These are phyloP conservation scores for Nautilus pompilius DNA, from an alignment of 1,140 invertebrate species.

Conservation along the genomic window DNA sequence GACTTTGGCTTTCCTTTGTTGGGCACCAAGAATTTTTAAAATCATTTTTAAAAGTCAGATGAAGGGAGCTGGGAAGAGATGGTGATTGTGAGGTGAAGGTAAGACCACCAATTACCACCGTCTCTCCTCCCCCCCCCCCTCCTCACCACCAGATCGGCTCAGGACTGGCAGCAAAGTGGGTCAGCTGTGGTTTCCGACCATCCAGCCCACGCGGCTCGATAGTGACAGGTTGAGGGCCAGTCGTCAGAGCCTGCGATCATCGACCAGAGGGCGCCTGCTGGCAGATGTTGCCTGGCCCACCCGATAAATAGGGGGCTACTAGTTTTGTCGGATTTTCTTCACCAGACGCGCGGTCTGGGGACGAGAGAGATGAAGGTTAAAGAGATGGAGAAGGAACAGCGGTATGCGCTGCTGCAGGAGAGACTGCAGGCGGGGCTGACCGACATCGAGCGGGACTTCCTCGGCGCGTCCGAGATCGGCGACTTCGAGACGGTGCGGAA, in stretches of 20 bases:
- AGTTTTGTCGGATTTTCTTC: background rate
- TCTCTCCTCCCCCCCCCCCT: too few species aligned
- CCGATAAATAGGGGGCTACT: background rate
- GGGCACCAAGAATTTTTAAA: too few species aligned
- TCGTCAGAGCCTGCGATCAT: background rate
- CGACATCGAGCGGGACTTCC: conserved; percentile 26
- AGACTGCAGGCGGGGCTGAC: conserved; percentile 24
- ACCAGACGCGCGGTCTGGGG: background rate
- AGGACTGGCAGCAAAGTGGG: too few species aligned
- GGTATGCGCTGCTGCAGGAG: conserved; percentile 17
- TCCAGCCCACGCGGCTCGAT: too few species aligned
- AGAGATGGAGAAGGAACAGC: conserved; percentile 11
- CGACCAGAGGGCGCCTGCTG: background rate
- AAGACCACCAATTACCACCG: too few species aligned
- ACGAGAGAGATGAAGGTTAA: conserved; percentile 20
- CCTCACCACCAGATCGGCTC: too few species aligned
- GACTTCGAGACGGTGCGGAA: conserved; percentile 26
- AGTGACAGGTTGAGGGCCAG: too few species aligned
- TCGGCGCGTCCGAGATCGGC: conserved; percentile 32
- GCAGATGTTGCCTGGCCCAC: background rate
- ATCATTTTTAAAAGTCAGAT: too few species aligned
- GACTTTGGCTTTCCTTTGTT: too few species aligned
- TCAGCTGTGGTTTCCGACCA: too few species aligned
- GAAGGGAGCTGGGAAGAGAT: too few species aligned
- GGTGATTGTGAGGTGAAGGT: too few species aligned